Base-by-base conservation (phyloP, 1,140 invertebrate species). In the Caenorhabditis briggsae region DNA sequence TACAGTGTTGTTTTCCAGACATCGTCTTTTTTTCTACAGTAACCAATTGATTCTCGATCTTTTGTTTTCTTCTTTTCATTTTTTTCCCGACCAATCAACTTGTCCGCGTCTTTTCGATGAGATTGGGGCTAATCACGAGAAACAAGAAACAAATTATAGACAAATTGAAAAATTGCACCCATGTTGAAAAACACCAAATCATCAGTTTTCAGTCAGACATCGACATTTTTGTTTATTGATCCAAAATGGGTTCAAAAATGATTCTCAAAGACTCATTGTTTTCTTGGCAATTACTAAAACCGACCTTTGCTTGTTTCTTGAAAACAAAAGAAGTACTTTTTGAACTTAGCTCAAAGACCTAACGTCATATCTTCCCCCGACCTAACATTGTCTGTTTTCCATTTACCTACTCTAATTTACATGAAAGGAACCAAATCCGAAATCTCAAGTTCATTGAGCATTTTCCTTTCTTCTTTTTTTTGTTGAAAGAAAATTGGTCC, bases 61-160 rank as follows among this genome's bases (percentile, higher is more conserved):
- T n/a, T 59, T 9, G 20, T 59, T n/a, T 23, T 59, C n/a, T 20
- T 20, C n/a, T 59, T n/a, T 14, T 58, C 56, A 9, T 53, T 53
- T 53, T 53, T 8, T 53, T 53, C 50, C 50, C 16, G 2, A n/a
- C 56, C 56, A 59, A 59, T 59, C 56, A 59, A 59, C 2, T 64
- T 64, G 59, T 7, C n/a, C 9, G 3, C n/a, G 8, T 25, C 33
- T 33, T 33, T 33, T 33, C 25, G 2, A 46, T 46, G 23, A 46
- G 46, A 74, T 74, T 74, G 33, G 1, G 23, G 65, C 41, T 16
- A 74, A 74, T 74, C 65, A 46, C 7, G 16, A 46, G 41, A 46
- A 43, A 74, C 43, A 48, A 43, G 65, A 74, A 74, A 74, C 65
- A 48, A 74, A 74, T 74, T 46, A 74, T 48, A n/a, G 65, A 25